A percentile compares a stretch with the other conserved stretches of the same genome.
Conservation (phyloP, 2,888 invertebrate species). For the Boloria euphrosyne region DNA sequence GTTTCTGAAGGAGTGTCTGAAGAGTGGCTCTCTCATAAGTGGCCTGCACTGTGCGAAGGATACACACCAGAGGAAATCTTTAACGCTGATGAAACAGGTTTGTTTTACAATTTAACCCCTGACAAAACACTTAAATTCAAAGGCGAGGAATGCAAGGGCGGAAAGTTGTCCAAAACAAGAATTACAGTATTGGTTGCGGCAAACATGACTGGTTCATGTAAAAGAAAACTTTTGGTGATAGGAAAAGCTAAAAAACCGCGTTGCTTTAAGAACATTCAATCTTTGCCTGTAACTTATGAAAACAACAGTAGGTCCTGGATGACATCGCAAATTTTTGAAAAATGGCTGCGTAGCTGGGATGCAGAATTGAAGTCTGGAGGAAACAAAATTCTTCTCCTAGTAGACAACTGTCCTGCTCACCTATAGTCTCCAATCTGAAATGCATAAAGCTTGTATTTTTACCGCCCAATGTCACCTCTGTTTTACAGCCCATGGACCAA, state of each 20-base stretch:
- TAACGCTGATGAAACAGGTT: constrained; percentile 48
- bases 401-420: constrained; percentile 41
- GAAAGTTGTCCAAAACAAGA: constrained; percentile 47
- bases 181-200: constrained; percentile 51
- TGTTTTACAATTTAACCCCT: constrained; percentile 47
- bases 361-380: constrained; percentile 35
- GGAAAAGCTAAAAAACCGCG: constrained; percentile 34
- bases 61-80: constrained; percentile 43
- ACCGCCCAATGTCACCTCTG: constrained; percentile 36
- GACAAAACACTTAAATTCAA: constrained; percentile 46
- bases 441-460: constrained; percentile 44
- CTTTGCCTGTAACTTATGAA: constrained; percentile 35
- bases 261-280: constrained; percentile 39
- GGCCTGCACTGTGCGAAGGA: constrained; percentile 36
- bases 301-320: constrained; percentile 51
- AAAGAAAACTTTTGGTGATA: constrained; percentile 30
- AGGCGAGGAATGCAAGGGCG: constrained; percentile 48
- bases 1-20: constrained; percentile 39
- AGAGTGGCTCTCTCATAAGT: constrained; percentile 39
- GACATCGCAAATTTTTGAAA: constrained; percentile 47
- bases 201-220: constrained; percentile 47
- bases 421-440: constrained; percentile 39
- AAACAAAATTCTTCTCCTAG: constrained; percentile 37
- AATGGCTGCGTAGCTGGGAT: constrained; percentile 46
- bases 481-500: not conserved